Base-by-base conservation (phyloP, 2,113 vertebrate genomes). In the Tretioscincus oriximinensis region DNA sequence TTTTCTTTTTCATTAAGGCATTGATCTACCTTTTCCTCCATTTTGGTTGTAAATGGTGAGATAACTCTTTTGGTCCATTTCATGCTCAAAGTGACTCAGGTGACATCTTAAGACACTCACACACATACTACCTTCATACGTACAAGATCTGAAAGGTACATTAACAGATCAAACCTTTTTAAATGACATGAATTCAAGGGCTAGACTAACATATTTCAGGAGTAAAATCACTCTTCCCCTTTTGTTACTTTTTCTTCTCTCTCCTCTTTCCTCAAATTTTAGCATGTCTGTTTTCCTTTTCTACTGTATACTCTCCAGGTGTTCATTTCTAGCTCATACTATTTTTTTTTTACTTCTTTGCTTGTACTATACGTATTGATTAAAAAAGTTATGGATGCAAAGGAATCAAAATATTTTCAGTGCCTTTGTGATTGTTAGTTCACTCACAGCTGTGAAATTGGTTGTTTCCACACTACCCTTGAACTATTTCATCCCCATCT, bases 1-100 rank as follows among this genome's bases (percentile, higher is more conserved):
- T 97, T 97, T 96, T 96, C 94, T 51, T 96, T 96, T 81, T 85
- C 89, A 96, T 96, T 95, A 95, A 97, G 95, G 96, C 96, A 97
- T 96, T 98, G 98, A 97, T 95, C 93, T 94, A 24, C 26, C 41
- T 18, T 96, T 96, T 94, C 95, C 94, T 95, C 97, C 95, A 94
- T 96, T 95, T 96, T 94, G 95, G 95, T 92, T 93, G 94, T 96
- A 96, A 96, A 96, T 96, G 96, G 83, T 89, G 91, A 75, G 89
- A 87, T 80, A 91, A 90, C 73, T 89, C 83, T 28, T 73, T 88
- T 86, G 87, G 87, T 90, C 87, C 89, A 84, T 90, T 94, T 90
- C 84, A 78, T 89, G 81, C 85, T 93, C 89, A 29, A 86, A 88
- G n/a, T 81, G 85, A 78, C 81, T 84, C 77, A 41, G 11, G 69